These are phyloP conservation scores for Peromyscus leucopus DNA, from an alignment of 2,113 vertebrate genomes.

Conservation along the genomic window DNA sequence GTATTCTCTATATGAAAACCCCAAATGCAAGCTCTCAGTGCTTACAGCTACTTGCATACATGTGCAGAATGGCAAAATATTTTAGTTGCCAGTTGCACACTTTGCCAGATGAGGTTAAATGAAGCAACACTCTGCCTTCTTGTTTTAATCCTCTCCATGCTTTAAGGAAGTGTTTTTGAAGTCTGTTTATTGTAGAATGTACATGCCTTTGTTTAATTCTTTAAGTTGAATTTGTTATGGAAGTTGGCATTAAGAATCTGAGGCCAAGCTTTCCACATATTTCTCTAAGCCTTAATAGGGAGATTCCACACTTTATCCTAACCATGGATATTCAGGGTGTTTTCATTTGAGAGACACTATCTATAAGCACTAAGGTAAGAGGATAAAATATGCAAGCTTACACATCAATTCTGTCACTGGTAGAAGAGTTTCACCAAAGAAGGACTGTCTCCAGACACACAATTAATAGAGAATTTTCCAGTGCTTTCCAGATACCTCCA, in stretches of 20 bases:
- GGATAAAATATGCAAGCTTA: background rate
- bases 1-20: background rate
- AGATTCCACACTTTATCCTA: background rate
- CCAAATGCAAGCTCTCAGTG: no score
- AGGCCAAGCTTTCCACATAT: background rate
- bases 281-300: background rate
- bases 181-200: background rate
- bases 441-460: background rate
- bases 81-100: no score
- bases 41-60: background rate
- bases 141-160: background rate
- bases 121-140: background rate
- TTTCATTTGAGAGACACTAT: background rate
- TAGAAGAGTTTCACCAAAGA: slow-evolving; percentile 32
- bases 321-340: background rate
- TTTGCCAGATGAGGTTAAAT: background rate
- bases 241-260: background rate
- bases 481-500: background rate
- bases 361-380: background rate
- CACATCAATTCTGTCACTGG: background rate
- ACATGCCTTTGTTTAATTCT: background rate
- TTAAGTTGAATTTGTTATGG: background rate
- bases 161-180: background rate
- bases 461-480: background rate
- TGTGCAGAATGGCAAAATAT: background rate